Conservation (phyloP, 2,113 vertebrate genomes). For the Opisthocomus hoazin region DNA sequence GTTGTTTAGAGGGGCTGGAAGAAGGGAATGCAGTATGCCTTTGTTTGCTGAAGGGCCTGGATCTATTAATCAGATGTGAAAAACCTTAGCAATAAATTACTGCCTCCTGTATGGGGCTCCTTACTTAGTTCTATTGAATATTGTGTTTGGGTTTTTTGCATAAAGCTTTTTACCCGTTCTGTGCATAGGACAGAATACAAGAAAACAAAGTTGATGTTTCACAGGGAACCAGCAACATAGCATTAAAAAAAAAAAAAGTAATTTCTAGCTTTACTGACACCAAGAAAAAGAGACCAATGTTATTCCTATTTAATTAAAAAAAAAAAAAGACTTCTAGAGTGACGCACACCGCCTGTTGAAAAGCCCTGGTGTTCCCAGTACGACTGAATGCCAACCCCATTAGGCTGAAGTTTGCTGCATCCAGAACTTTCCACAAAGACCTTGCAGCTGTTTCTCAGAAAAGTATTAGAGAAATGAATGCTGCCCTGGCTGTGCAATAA, state of each 20-base stretch:
- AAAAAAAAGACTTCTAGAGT: neutral
- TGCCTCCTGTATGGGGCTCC: neutral
- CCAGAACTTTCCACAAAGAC: neutral
- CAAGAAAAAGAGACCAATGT: neutral
- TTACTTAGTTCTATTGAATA: neutral
- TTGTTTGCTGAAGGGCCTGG: neutral
- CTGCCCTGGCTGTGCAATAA: neutral
- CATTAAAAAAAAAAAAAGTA: neutral
- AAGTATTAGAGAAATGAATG: neutral
- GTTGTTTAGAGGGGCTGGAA: neutral
- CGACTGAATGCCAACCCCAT: neutral
- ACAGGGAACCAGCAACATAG: neutral
- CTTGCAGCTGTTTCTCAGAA: neutral
- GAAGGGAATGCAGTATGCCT: neutral
- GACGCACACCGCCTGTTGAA: neutral
- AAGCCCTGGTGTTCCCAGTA: neutral
- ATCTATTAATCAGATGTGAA: neutral
- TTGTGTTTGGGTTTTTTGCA: neutral
- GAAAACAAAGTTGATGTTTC: neutral
- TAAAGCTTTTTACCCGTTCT: neutral
- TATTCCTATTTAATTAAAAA: neutral
- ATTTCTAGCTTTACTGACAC: neutral
- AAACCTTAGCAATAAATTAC: neutral
- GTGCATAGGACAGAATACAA: neutral
- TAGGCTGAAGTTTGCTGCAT: neutral